Evolutionary conservation across 92 coral and sea anemone genomes (phyloP).

Genomic region (Chrysogorgia sp.): DNA sequence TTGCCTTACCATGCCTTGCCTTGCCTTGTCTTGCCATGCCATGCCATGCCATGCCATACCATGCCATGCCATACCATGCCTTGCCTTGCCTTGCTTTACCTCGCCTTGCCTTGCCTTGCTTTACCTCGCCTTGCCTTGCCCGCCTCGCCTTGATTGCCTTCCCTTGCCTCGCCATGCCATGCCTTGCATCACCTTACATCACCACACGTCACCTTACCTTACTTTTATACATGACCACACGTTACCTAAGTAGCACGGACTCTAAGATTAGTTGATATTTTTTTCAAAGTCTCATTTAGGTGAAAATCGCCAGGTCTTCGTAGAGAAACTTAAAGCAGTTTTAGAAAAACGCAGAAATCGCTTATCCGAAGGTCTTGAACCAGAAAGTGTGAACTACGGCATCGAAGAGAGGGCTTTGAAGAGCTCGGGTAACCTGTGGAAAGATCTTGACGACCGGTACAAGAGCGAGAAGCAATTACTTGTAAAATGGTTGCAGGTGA

Average conservation of each 20-base stretch:
- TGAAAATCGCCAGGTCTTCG: constrained; percentile 86
- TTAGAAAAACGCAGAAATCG: constrained; percentile 78
- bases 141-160: too few relatives aligned
- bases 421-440: constrained; percentile 82
- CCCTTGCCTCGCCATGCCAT: too few relatives aligned
- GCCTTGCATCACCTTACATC: too few relatives aligned
- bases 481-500: constrained; percentile 72
- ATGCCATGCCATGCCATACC: too few relatives aligned
- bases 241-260: too few relatives aligned
- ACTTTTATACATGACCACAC: not conserved
- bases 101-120: not conserved
- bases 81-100: not conserved
- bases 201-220: not conserved
- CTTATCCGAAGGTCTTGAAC: constrained; percentile 81
- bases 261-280: not conserved
- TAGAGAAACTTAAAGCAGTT: constrained; percentile 77
- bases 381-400: constrained; percentile 67
- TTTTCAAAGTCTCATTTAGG: constrained; percentile 83
- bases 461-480: constrained; percentile 89
- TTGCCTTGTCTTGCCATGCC: not conserved
- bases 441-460: constrained; percentile 92
- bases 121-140: not conserved
- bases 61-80: not conserved
- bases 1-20: not conserved
- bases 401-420: constrained; percentile 78